Percentiles rank a stretch among this genome's conserved stretches.
Conservation (phyloP, 1,140 invertebrate genomes). For the Fopius arisanus region DNA sequence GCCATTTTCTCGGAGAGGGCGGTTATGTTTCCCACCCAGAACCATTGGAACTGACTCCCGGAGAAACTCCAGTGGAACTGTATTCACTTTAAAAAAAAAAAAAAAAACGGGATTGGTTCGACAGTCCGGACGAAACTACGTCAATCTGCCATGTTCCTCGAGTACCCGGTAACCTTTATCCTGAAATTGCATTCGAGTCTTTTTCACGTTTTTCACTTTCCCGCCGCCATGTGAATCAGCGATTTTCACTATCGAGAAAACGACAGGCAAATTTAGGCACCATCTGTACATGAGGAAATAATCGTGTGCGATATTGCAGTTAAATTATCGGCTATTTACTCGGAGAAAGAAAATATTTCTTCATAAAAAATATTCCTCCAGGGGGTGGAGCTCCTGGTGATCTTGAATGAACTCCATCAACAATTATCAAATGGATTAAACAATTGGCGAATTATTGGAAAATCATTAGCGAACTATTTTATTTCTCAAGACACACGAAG, state of each 20-base stretch:
- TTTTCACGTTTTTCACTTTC: not conserved
- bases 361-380: too few relatives aligned
- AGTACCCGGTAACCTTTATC: not conserved
- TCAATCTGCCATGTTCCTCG: constrained; percentile 21
- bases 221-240: not conserved
- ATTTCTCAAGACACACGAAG: too few relatives aligned
- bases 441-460: too few relatives aligned
- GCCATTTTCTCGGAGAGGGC: not conserved
- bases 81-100: not conserved
- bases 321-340: too few relatives aligned
- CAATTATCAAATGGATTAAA: too few relatives aligned
- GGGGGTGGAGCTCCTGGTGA: too few relatives aligned
- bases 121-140: constrained; percentile 15
- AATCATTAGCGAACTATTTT: too few relatives aligned
- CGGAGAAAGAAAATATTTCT: too few relatives aligned
- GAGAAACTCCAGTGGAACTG: not conserved
- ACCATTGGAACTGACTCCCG: not conserved
- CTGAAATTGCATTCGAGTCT: constrained; percentile 25
- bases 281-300: not conserved
- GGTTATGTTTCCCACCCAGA: not conserved
- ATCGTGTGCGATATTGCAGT: too few relatives aligned
- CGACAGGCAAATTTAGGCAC: not conserved
- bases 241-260: constrained; percentile 5
- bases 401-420: too few relatives aligned
- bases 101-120: constrained; percentile 24